These are phyloP conservation scores for Hirtodrosophila duncani DNA, from an alignment of 2,888 invertebrate species.

Conservation along the genomic window DNA sequence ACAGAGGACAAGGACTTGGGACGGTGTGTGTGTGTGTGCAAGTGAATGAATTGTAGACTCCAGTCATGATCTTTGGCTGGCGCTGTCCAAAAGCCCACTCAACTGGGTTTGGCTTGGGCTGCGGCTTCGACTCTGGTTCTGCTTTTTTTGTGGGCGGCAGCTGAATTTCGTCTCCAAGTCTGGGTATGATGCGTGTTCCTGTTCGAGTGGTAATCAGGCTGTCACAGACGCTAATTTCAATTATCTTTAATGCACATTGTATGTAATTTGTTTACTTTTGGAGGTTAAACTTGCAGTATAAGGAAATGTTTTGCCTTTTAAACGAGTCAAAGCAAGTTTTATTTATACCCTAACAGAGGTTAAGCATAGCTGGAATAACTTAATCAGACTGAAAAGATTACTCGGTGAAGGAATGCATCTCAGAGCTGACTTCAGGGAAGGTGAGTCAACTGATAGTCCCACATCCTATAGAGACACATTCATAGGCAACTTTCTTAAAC, in stretches of 20 bases:
- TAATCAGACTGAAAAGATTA: no score
- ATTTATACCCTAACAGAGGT: no score
- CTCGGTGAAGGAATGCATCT: no score
- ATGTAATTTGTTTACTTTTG: constrained; percentile 65
- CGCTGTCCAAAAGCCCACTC: constrained; percentile 64
- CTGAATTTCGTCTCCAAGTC: no score
- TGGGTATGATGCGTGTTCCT: background rate
- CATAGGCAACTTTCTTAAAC: no score
- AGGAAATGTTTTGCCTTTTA: constrained; percentile 3
- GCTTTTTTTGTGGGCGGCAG: no score
- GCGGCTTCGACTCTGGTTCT: constrained; percentile 22
- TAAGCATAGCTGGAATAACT: no score
- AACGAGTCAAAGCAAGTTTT: no score
- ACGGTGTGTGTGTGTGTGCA: constrained; percentile 7
- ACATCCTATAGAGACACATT: no score
- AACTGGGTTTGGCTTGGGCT: constrained; percentile 48
- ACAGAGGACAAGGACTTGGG: background rate
- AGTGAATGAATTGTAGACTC: constrained; percentile 10
- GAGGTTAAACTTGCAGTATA: constrained; percentile 10
- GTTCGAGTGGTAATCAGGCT: constrained; percentile 63
- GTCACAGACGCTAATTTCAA: constrained; percentile 69
- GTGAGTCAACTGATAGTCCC: no score
- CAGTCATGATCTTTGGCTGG: constrained; percentile 22
- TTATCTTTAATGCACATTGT: constrained; percentile 65
- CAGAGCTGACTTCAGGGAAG: no score